Percentiles rank a stretch among this genome's conserved stretches.
Conservation (phyloP, 1,140 invertebrate species). For the Tenebrio molitor region DNA sequence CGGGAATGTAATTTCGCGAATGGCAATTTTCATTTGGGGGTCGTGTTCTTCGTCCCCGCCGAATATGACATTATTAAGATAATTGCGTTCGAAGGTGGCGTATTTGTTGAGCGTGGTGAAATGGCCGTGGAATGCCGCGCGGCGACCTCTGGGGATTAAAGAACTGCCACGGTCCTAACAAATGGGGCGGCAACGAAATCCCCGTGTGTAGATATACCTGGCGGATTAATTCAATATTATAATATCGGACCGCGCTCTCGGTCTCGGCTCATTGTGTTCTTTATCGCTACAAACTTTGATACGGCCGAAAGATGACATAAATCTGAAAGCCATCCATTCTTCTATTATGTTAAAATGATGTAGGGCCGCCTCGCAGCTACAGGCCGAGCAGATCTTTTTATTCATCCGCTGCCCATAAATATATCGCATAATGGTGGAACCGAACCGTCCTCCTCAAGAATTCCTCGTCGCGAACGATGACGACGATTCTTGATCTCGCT, state of each 20-base stretch:
- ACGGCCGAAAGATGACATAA: constrained; percentile 64
- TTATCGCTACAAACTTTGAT: constrained; percentile 62
- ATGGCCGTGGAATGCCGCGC: constrained; percentile 26
- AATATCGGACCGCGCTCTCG: constrained; percentile 51
- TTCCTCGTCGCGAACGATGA: constrained; percentile 32
- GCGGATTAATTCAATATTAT: constrained; percentile 55
- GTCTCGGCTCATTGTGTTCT: constrained; percentile 57
- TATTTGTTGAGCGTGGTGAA: constrained; percentile 28
- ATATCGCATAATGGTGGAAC: constrained; percentile 58
- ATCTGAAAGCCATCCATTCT: constrained; percentile 65
- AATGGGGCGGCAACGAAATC: constrained; percentile 39
- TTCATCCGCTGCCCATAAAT: constrained; percentile 59
- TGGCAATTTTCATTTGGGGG: background rate
- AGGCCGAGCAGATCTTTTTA: constrained; percentile 58
- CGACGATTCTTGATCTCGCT: constrained; percentile 33
- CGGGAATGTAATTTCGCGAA: background rate
- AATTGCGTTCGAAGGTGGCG: constrained; percentile 31
- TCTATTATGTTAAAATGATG: constrained; percentile 65
- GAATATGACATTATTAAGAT: constrained; percentile 33
- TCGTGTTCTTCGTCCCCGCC: background rate
- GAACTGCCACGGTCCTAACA: constrained; percentile 27
- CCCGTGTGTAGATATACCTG: constrained; percentile 39
- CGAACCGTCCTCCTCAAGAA: constrained; percentile 51
- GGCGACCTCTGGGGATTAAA: constrained; percentile 36
- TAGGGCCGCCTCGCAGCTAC: constrained; percentile 58